Evolutionary conservation across 2,113 vertebrate genomes (phyloP).

Genomic region (Trematomus loennbergii): DNA sequence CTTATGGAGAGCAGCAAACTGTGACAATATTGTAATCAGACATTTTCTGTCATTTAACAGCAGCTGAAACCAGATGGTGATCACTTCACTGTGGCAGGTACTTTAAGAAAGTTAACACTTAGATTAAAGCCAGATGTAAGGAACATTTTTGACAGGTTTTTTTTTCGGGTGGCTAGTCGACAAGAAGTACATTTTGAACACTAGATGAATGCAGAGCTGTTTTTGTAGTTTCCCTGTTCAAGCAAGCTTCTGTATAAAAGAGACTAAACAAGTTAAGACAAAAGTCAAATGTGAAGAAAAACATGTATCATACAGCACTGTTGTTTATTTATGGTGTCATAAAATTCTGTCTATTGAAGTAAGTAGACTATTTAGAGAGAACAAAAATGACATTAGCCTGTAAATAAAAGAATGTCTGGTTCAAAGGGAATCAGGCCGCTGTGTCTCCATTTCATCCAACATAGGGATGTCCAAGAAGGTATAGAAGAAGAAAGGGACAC

Average conservation of each 20-base stretch:
- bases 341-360: no score
- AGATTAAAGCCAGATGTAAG: not conserved
- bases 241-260: no score
- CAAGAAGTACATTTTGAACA: no score
- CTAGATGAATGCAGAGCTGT: no score
- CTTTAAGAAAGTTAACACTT: not conserved
- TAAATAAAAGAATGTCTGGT: not conserved
- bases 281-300: no score
- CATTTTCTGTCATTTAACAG: conserved; percentile 22
- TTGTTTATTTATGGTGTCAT: no score
- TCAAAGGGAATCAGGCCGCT: not conserved
- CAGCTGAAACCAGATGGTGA: conserved; percentile 31
- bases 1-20: conserved; percentile 36
- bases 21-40: conserved; percentile 30
- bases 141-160: no score
- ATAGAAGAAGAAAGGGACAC: conserved; percentile 27
- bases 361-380: not conserved
- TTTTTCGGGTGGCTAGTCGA: no score
- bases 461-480: not conserved
- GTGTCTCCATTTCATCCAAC: conserved; percentile 11
- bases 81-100: conserved; percentile 17
- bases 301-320: no score
- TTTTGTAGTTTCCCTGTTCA: no score
- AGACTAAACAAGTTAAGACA: no score
- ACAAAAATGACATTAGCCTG: not conserved